Percentiles rank a stretch among this genome's conserved stretches.
Conservation (phyloP, 30 jellyfish, hydroid and myxozoan genomes). For the Mastigias papua region DNA sequence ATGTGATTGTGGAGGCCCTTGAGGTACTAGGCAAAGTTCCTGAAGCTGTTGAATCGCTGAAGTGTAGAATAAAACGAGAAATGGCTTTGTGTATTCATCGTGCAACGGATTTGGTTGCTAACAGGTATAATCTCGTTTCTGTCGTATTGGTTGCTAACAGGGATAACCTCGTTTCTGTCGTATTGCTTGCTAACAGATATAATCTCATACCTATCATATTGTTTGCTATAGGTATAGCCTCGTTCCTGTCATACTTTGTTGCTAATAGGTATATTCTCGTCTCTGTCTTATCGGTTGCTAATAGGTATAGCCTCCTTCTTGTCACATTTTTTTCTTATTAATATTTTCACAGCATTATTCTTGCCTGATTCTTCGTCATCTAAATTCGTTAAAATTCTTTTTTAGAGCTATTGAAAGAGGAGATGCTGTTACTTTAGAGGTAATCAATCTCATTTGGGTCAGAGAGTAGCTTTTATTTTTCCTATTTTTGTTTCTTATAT, state of each 20-base stretch:
- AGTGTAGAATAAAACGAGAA: conserved; percentile 88
- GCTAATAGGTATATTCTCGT: too few relatives aligned
- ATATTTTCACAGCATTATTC: too few relatives aligned
- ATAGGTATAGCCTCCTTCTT: too few relatives aligned
- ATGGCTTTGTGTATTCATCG: conserved; percentile 86
- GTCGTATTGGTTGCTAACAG: background rate
- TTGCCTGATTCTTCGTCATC: too few relatives aligned
- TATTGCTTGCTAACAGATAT: background rate
- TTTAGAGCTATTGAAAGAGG: conserved; percentile 82
- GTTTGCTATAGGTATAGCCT: too few relatives aligned
- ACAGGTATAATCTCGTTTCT: conserved; percentile 33
- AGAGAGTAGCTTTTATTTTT: too few relatives aligned
- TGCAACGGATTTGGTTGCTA: conserved; percentile 90
- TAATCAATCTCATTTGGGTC: background rate
- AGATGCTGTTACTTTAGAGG: conserved; percentile 85
- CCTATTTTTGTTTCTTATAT: background rate
- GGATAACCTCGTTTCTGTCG: background rate
- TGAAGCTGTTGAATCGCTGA: conserved; percentile 93
- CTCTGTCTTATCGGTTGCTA: too few relatives aligned
- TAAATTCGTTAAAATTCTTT: too few relatives aligned
- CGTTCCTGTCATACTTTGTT: too few relatives aligned
- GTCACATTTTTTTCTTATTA: too few relatives aligned
- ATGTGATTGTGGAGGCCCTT: conserved; percentile 77
- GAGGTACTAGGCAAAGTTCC: conserved; percentile 86
- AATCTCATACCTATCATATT: background rate